phyloP scores from a whole-genome alignment of 2,113 vertebrate species.

The Indri indri region DNA sequence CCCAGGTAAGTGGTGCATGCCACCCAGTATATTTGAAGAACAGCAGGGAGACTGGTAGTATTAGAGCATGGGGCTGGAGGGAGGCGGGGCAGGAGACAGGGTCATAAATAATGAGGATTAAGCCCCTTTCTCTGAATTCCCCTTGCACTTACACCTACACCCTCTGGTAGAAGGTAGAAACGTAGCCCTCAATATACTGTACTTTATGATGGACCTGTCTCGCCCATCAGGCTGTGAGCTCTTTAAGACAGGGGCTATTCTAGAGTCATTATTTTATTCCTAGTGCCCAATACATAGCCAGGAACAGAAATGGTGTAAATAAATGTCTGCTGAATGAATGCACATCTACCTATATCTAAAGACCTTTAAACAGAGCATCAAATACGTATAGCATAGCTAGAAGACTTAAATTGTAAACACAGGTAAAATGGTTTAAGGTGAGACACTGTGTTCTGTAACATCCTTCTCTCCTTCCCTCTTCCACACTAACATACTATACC shows the following conservation, averaged over 20 bases:
- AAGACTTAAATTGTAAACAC: not conserved
- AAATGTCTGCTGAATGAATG: not conserved
- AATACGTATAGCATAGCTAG: not conserved
- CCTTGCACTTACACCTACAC: not conserved
- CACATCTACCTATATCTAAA: not conserved
- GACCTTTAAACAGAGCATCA: not conserved
- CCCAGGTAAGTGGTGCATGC: not conserved
- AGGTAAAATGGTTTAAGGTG: not conserved
- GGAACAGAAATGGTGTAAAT: not conserved
- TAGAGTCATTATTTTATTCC: not conserved
- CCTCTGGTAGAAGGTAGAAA: not conserved
- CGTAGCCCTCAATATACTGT: not conserved
- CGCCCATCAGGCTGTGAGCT: not conserved
- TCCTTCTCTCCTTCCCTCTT: not conserved
- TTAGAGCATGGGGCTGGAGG: not conserved
- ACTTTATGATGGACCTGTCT: not conserved
- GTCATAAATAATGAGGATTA: not conserved
- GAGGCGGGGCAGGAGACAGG: not conserved
- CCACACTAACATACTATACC: not conserved
- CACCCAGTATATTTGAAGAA: not conserved
- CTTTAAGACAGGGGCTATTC: not conserved
- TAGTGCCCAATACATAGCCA: not conserved
- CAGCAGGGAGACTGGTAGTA: not conserved
- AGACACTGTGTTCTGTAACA: not conserved
- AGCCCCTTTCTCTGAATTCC: not conserved